A percentile compares a stretch with the other conserved stretches of the same genome.
Conservation (phyloP, 1,140 invertebrate genomes). For the Formica exsecta region DNA sequence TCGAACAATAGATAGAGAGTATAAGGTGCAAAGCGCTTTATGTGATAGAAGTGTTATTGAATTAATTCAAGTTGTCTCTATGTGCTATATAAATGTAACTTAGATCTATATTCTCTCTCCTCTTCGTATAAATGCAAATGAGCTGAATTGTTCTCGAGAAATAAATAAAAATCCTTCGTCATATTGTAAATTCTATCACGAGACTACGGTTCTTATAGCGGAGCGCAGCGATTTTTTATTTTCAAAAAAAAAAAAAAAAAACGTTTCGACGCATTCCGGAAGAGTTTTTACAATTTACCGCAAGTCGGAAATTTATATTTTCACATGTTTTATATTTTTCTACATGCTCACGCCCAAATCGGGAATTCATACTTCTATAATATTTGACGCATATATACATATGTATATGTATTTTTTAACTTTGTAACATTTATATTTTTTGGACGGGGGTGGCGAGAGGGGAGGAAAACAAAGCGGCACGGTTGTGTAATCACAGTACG, state of each 20-base stretch:
- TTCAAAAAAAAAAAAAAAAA: too few relatives aligned
- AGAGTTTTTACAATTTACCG: too few relatives aligned
- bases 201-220: not conserved
- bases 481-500: slow-evolving; percentile 30
- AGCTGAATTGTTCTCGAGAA: slow-evolving; percentile 43
- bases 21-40: slow-evolving; percentile 26
- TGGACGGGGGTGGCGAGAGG: not conserved
- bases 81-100: slow-evolving; percentile 33
- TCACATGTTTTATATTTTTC: too few relatives aligned
- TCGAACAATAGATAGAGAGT: slow-evolving; percentile 46
- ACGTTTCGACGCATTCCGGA: too few relatives aligned
- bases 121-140: slow-evolving; percentile 55
- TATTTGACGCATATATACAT: not conserved
- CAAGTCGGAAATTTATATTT: too few relatives aligned
- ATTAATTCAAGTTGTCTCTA: slow-evolving; percentile 25
- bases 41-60: slow-evolving; percentile 29
- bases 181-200: slow-evolving; percentile 24
- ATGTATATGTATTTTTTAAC: not conserved
- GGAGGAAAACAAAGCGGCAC: too few relatives aligned
- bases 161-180: slow-evolving; percentile 47
- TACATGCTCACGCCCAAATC: not conserved
- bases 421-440: not conserved
- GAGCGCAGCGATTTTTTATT: not conserved
- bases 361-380: slow-evolving; percentile 22
- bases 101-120: slow-evolving; percentile 3